These are phyloP conservation scores for Agonopterix subpropinquella DNA, from an alignment of 2,888 invertebrate genomes.

Conservation along the genomic window DNA sequence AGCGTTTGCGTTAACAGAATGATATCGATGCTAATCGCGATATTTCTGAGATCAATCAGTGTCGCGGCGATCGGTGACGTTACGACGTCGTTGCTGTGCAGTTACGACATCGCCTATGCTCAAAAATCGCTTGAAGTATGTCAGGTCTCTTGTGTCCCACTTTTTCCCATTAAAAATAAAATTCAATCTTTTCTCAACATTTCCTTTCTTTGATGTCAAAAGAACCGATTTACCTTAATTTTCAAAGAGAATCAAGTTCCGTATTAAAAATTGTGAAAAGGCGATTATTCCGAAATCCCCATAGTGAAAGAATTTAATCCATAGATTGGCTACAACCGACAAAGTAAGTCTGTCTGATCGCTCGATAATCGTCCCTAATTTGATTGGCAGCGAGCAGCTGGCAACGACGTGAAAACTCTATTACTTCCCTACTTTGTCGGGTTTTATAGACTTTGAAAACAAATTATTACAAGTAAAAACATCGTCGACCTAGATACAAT, in stretches of 20 bases:
- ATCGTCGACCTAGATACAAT: constrained; percentile 20
- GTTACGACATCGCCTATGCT: no score
- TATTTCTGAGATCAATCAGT: no score
- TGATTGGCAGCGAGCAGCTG: constrained; percentile 66
- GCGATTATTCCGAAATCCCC: constrained; percentile 26
- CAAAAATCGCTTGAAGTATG: no score
- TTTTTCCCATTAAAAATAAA: no score
- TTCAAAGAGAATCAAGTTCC: not conserved
- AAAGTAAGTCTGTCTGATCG: constrained; percentile 36
- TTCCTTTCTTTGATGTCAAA: no score
- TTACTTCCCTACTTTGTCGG: constrained; percentile 43
- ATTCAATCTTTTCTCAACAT: no score
- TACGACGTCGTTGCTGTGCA: no score
- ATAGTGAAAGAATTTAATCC: constrained; percentile 49
- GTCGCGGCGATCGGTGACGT: no score
- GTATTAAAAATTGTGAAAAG: not conserved
- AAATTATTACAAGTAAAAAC: constrained; percentile 21
- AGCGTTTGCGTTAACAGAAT: no score
- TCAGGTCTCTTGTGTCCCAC: no score
- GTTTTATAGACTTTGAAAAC: constrained; percentile 34
- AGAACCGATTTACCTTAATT: not conserved
- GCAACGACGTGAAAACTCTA: constrained; percentile 57
- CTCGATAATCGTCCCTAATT: constrained; percentile 62
- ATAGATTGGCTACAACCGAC: constrained; percentile 40
- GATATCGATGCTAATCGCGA: no score